A percentile compares a stretch with the other conserved stretches of the same genome.
Conservation (phyloP, 2,888 invertebrate genomes). For the Xiphydria camelus region DNA sequence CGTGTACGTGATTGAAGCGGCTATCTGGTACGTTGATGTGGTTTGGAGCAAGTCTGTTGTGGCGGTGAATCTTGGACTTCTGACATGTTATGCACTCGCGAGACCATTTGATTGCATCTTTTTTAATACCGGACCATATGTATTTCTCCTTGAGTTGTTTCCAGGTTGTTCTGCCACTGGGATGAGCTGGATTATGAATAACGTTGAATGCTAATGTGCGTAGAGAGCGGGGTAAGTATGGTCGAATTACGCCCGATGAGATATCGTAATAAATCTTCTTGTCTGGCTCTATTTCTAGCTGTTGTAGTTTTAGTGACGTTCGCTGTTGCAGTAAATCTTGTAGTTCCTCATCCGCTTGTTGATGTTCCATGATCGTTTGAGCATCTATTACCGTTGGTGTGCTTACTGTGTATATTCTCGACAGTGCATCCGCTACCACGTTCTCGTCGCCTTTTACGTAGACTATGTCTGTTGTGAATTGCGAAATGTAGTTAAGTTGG, state of each 20-base stretch:
- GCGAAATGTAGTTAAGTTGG: neutral
- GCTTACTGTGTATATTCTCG: neutral
- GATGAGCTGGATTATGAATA: neutral
- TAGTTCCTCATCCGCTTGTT: neutral
- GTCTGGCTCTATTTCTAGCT: neutral
- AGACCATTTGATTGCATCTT: too few relatives aligned
- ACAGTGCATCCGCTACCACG: neutral
- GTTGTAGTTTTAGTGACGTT: neutral
- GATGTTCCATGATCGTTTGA: neutral
- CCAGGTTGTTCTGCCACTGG: too few relatives aligned
- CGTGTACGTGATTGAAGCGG: too few relatives aligned
- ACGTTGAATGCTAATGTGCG: constrained; percentile 13
- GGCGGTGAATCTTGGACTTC: too few relatives aligned
- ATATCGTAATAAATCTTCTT: constrained; percentile 21
- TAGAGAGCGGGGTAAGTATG: constrained; percentile 21
- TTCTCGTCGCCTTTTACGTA: neutral
- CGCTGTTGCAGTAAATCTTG: neutral
- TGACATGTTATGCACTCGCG: too few relatives aligned
- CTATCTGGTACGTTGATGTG: too few relatives aligned
- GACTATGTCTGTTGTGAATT: neutral
- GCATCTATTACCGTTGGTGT: neutral
- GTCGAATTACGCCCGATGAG: constrained; percentile 11
- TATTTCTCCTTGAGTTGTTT: too few relatives aligned
- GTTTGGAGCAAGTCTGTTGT: too few relatives aligned
- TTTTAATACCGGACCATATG: too few relatives aligned